phyloP scores from a whole-genome alignment of 2,888 invertebrate species.

The Papilio protenor region DNA sequence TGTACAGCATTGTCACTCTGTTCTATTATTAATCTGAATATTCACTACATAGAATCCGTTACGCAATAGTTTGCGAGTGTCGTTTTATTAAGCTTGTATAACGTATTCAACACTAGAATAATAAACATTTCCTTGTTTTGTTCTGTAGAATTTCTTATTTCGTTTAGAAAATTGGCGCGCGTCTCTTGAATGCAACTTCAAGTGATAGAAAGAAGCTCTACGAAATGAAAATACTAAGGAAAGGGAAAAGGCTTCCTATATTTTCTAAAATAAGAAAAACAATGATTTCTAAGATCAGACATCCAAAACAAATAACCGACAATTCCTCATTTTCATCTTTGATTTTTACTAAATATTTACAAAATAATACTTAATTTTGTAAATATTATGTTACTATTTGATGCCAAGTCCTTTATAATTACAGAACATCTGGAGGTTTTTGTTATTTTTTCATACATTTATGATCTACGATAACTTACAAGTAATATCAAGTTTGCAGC shows the following conservation, averaged over 20 bases:
- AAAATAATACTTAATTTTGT: no score
- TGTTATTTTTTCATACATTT: background rate
- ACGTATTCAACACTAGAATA: conserved; percentile 5
- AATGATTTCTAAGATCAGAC: background rate
- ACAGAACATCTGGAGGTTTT: background rate
- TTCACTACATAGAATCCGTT: background rate
- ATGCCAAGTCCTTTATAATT: background rate
- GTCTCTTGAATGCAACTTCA: conserved; percentile 18
- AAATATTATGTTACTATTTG: no score
- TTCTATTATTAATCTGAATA: background rate
- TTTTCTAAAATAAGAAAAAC: background rate
- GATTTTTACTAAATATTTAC: background rate
- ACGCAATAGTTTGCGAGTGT: background rate
- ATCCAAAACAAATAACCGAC: background rate
- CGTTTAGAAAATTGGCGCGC: conserved; percentile 17
- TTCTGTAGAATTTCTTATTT: conserved; percentile 17
- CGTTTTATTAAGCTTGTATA: conserved; percentile 18
- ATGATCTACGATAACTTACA: background rate
- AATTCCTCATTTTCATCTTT: background rate
- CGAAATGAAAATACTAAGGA: background rate
- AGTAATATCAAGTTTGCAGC: background rate
- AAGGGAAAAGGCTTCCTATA: background rate
- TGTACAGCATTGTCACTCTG: background rate
- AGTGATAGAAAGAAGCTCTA: background rate
- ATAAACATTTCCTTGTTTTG: conserved; percentile 18